Evolutionary conservation across 2,797 vertebrate genomes (phyloP).

Genomic region (Clarias pachynema): DNA sequence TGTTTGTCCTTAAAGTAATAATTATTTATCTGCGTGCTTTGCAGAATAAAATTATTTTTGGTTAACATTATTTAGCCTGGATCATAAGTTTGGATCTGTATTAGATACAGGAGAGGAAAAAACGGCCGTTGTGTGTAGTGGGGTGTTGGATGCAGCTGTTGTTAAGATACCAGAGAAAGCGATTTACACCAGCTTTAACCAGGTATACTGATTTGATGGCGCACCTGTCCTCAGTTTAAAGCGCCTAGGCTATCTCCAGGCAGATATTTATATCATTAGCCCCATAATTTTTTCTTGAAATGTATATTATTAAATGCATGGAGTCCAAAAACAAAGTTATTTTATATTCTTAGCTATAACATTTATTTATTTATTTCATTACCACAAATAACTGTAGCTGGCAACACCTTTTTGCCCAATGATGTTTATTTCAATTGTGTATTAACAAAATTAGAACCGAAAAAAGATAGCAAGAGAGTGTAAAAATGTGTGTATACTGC

Average conservation of each 20-base stretch:
- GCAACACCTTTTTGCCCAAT: not conserved
- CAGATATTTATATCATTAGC: not conserved
- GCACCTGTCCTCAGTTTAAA: not conserved
- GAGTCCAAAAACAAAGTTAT: not conserved
- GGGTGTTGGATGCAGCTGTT: constrained; percentile 2
- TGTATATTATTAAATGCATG: not conserved
- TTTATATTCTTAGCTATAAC: not conserved
- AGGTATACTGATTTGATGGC: constrained; percentile 5
- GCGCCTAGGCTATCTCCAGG: not conserved
- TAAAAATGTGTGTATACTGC: too few species aligned
- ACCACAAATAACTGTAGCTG: not conserved
- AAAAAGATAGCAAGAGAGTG: not conserved
- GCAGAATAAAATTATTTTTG: not conserved
- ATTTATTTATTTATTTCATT: not conserved
- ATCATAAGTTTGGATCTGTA: not conserved
- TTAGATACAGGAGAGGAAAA: not conserved
- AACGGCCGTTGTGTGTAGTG: not conserved
- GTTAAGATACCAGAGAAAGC: not conserved
- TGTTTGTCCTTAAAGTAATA: not conserved
- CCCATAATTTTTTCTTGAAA: not conserved
- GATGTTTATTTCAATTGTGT: too few species aligned
- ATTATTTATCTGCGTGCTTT: not conserved
- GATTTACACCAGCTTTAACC: not conserved
- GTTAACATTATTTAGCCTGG: not conserved
- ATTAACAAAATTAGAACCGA: not conserved